Evolutionary conservation across 1,140 invertebrate species (phyloP).

Genomic region (Monomorium pharaonis): DNA sequence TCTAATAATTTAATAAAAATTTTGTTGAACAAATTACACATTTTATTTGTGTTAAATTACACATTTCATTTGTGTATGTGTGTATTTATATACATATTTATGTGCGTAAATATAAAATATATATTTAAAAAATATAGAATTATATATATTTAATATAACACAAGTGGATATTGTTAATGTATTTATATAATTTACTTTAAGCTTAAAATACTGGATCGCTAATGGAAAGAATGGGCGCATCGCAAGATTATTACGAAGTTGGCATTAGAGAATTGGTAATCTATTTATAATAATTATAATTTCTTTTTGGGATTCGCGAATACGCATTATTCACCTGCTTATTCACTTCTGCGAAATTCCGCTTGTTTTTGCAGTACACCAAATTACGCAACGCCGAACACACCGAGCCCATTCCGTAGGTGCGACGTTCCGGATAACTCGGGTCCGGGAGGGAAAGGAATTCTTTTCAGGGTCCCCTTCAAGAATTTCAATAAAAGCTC

Average conservation of each 20-base stretch:
- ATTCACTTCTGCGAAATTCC: constrained; percentile 23
- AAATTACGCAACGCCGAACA: constrained; percentile 55
- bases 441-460: constrained; percentile 60
- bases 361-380: constrained; percentile 29
- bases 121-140: too few species aligned
- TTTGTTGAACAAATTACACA: not conserved
- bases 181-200: not conserved
- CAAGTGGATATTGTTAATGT: too few species aligned
- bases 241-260: not conserved
- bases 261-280: not conserved
- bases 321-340: constrained; percentile 9
- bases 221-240: not conserved
- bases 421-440: constrained; percentile 66
- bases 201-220: not conserved
- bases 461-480: constrained; percentile 69
- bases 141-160: too few species aligned
- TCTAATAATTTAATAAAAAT: not conserved
- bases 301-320: constrained; percentile 15
- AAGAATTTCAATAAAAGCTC: constrained; percentile 73
- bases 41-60: not conserved
- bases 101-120: too few species aligned
- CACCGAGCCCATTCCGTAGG: constrained; percentile 64
- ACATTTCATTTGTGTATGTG: not conserved
- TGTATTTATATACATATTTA: too few species aligned
- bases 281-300: not conserved